Conservation (phyloP, 2,113 vertebrate genomes). For the Labeo catla region DNA sequence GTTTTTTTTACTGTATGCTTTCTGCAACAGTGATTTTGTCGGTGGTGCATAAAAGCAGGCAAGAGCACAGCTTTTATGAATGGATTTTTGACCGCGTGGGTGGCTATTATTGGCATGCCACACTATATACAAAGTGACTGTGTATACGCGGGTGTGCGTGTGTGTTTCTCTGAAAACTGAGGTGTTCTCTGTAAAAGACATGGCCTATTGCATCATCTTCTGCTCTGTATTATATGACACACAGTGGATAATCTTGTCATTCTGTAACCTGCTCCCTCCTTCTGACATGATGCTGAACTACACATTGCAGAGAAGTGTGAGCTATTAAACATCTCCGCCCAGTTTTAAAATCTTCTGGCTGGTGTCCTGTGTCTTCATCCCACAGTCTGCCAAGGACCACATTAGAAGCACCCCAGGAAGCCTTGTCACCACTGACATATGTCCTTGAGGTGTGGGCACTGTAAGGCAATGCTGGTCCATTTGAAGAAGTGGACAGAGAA, state of each 20-base stretch:
- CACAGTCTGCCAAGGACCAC: conserved; percentile 9
- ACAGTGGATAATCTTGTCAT: neutral
- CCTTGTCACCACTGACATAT: conserved; percentile 8
- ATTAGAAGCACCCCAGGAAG: conserved; percentile 2
- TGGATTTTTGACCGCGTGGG: conserved; percentile 37
- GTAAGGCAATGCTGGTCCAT: conserved; percentile 19
- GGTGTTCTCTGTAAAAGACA: conserved; percentile 15
- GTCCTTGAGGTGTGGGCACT: conserved; percentile 7
- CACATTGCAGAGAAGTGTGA: neutral
- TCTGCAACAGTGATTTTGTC: neutral
- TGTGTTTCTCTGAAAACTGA: conserved; percentile 35
- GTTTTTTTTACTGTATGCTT: neutral
- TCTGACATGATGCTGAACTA: neutral
- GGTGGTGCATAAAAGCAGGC: neutral
- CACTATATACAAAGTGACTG: conserved; percentile 5
- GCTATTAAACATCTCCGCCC: conserved; percentile 1
- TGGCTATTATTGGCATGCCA: conserved; percentile 1
- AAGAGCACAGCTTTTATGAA: neutral
- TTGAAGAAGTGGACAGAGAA: conserved; percentile 7
- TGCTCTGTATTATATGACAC: neutral
- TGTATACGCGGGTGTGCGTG: conserved; percentile 17
- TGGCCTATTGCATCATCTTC: conserved; percentile 22
- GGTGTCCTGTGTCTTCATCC: neutral
- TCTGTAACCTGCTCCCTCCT: conserved; percentile 24
- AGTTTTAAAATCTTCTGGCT: neutral